Evolutionary conservation across 2,888 invertebrate species (phyloP).

Genomic region (Priocnemis perturbator): DNA sequence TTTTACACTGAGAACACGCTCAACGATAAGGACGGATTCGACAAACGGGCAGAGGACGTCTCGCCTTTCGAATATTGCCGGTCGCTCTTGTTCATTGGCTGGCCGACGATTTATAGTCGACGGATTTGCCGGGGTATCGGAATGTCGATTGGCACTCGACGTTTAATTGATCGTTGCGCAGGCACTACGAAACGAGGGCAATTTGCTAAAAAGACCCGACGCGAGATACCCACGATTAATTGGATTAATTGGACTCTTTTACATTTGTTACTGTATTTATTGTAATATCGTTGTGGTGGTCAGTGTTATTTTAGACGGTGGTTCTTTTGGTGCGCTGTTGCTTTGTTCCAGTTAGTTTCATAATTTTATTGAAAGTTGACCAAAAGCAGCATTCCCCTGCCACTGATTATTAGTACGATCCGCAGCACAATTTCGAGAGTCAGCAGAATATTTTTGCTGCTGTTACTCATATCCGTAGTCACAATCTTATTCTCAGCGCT

Average conservation of each 20-base stretch:
- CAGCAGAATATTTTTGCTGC: constrained; percentile 28
- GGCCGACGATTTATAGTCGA: too few relatives aligned
- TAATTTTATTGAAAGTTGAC: constrained; percentile 39
- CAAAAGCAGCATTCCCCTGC: constrained; percentile 40
- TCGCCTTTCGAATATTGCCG: too few relatives aligned
- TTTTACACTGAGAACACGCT: constrained; percentile 18
- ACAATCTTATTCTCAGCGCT: background rate
- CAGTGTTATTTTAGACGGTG: background rate
- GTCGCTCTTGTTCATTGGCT: too few relatives aligned
- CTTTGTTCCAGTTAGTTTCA: too few relatives aligned
- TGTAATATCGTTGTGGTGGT: background rate
- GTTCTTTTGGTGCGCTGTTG: too few relatives aligned
- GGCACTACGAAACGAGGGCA: too few relatives aligned
- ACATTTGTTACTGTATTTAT: too few relatives aligned
- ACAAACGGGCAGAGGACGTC: too few relatives aligned
- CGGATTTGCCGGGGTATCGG: too few relatives aligned
- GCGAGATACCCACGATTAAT: background rate
- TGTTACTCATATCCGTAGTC: background rate
- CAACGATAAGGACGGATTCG: constrained; percentile 13
- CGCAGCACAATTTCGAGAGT: constrained; percentile 49
- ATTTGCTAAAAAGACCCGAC: background rate
- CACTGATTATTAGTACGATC: constrained; percentile 36
- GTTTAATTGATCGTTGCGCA: background rate
- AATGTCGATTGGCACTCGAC: too few relatives aligned
- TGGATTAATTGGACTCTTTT: background rate